phyloP scores from a whole-genome alignment of 2,797 vertebrate species.

The Perodicticus potto region DNA sequence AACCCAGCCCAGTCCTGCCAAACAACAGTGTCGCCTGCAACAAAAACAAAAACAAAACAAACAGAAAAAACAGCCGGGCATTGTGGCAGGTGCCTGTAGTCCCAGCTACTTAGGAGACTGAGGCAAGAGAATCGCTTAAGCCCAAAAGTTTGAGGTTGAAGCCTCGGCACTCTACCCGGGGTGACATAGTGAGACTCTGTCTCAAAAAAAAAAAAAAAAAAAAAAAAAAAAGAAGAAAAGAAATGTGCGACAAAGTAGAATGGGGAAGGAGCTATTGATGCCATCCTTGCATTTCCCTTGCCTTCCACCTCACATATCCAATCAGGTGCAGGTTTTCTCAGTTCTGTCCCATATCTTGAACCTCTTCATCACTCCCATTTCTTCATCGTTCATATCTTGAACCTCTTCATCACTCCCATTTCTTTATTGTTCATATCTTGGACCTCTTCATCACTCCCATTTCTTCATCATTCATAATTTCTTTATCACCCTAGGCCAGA shows the following conservation, averaged over 20 bases:
- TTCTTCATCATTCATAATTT: neutral
- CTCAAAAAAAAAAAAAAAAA: no score
- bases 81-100: no score
- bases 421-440: neutral
- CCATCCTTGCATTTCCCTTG: neutral
- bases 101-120: no score
- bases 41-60: no score
- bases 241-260: neutral
- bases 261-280: neutral
- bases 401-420: neutral
- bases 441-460: neutral
- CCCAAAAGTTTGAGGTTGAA: no score
- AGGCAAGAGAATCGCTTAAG: no score
- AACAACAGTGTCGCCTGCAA: no score
- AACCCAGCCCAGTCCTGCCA: no score
- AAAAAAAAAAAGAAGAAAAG: neutral
- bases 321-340: neutral
- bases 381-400: neutral
- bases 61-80: no score
- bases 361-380: neutral
- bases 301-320: neutral
- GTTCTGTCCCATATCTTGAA: neutral
- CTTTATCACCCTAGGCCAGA: neutral
- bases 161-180: no score
- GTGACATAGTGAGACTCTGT: no score